phyloP scores from a whole-genome alignment of 1,140 invertebrate species.

The Reticulitermes speratus region DNA sequence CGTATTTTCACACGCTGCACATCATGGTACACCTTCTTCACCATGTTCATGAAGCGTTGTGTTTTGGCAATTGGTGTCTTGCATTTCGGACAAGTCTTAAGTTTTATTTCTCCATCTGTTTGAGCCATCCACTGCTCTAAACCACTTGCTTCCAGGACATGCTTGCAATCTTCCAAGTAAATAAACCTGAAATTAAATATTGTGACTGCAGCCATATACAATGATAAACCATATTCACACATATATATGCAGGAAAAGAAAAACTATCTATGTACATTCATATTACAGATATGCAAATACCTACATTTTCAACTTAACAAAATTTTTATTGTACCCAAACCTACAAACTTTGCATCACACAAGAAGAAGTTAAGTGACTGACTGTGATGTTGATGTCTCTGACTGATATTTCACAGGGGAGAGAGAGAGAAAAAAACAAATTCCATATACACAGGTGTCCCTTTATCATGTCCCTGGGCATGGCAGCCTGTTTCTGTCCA shows the following conservation, averaged over 20 bases:
- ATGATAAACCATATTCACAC: conserved; percentile 37
- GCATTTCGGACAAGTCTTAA: conserved; percentile 63
- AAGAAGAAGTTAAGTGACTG: too few relatives aligned
- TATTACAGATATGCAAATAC: background rate
- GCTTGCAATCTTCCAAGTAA: conserved; percentile 61
- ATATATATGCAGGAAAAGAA: background rate
- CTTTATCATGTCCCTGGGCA: too few relatives aligned
- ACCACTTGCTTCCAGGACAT: conserved; percentile 58
- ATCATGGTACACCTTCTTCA: conserved; percentile 55
- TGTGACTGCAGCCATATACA: background rate
- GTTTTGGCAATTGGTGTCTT: conserved; percentile 62
- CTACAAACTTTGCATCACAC: background rate
- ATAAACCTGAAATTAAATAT: conserved; percentile 53
- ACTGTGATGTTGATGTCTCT: too few relatives aligned
- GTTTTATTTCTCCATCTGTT: conserved; percentile 49
- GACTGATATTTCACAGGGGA: too few relatives aligned
- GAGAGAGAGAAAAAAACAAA: too few relatives aligned
- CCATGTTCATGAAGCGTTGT: conserved; percentile 57
- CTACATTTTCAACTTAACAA: background rate
- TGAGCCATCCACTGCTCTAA: conserved; percentile 55
- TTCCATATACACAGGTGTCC: too few relatives aligned
- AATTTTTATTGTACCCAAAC: background rate
- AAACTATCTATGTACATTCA: background rate
- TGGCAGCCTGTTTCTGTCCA: too few relatives aligned
- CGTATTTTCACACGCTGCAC: conserved; percentile 58